Conservation (phyloP, 2,888 invertebrate species). For the Ichneumon xanthorius region DNA sequence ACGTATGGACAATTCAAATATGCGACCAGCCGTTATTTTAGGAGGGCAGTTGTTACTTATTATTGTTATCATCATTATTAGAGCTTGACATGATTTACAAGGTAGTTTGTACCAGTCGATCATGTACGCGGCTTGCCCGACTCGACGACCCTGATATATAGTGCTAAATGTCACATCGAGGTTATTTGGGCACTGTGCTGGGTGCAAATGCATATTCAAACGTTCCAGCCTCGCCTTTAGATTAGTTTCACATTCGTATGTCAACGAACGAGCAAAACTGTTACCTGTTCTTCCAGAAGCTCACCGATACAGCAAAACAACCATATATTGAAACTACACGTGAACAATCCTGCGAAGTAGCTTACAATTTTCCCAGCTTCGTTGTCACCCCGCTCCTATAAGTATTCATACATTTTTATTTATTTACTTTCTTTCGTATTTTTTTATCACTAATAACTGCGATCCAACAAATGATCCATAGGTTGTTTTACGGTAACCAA, state of each 20-base stretch:
- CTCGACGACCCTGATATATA: slow-evolving; percentile 48
- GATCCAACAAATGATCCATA: too few species aligned
- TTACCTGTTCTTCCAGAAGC: slow-evolving; percentile 75
- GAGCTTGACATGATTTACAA: slow-evolving; percentile 2
- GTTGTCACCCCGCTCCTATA: too few species aligned
- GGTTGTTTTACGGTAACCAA: too few species aligned
- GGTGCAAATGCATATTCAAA: neutral
- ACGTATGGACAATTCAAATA: slow-evolving; percentile 73
- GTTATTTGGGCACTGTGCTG: neutral
- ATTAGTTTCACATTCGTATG: neutral
- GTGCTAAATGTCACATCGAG: neutral
- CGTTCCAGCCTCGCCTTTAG: too few species aligned
- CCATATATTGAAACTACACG: slow-evolving; percentile 57
- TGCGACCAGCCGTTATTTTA: slow-evolving; percentile 76
- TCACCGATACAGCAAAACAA: slow-evolving; percentile 71
- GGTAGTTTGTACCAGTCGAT: slow-evolving; percentile 66
- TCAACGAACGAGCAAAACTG: neutral
- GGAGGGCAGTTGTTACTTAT: slow-evolving; percentile 70
- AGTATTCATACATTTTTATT: too few species aligned
- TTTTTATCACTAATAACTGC: too few species aligned
- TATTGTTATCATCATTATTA: slow-evolving; percentile 55
- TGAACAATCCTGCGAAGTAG: too few species aligned
- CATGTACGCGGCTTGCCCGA: slow-evolving; percentile 50
- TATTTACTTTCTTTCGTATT: too few species aligned
- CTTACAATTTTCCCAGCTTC: too few species aligned